Percentiles rank a stretch among this genome's conserved stretches.
Evolutionary conservation across 2,797 vertebrate species (phyloP).

Genomic region (Eulemur coronatus): DNA sequence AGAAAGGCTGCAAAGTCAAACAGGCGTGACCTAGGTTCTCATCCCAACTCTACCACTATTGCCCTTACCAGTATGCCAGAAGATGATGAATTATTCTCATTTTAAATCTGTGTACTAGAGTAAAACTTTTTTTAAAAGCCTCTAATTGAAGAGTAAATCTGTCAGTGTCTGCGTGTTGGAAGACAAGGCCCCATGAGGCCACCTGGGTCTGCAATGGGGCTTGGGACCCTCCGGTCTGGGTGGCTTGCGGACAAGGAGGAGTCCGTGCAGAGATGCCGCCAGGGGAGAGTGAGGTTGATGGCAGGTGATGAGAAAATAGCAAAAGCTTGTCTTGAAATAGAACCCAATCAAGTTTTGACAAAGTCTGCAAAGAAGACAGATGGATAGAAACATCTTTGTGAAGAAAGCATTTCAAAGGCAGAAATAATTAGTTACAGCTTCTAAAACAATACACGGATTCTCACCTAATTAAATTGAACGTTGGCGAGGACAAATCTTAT

Average conservation of each 20-base stretch:
- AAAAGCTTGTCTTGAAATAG: neutral
- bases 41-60: neutral
- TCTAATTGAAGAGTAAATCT: neutral
- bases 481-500: neutral
- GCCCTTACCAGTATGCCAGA: fast-evolving
- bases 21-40: neutral
- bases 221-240: neutral
- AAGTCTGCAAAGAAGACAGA: neutral
- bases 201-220: fast-evolving
- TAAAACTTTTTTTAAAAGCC: neutral
- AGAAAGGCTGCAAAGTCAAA: neutral
- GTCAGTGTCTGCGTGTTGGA: fast-evolving
- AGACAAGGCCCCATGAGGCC: neutral
- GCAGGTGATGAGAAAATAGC: neutral
- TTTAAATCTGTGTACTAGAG: neutral
- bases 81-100: neutral
- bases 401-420: neutral
- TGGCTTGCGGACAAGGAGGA: neutral
- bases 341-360: neutral
- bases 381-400: neutral
- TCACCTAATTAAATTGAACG: neutral
- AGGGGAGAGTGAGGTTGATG: fast-evolving
- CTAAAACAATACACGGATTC: neutral
- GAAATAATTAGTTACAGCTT: neutral
- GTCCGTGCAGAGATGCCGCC: neutral